Evolutionary conservation across 2,113 vertebrate genomes (phyloP).

Genomic region (Cephalopterus ornatus): DNA sequence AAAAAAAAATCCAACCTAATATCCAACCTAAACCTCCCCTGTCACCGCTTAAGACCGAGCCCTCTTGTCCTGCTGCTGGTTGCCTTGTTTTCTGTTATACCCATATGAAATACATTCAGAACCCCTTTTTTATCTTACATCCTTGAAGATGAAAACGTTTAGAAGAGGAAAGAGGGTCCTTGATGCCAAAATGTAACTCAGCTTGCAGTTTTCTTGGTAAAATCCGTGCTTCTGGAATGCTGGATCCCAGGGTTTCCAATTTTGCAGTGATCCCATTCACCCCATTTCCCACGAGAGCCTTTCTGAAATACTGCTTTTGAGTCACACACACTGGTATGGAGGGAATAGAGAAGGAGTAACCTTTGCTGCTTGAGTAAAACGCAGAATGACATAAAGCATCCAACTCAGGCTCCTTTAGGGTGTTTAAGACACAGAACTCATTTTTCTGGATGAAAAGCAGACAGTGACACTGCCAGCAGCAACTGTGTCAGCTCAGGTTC

Average conservation of each 20-base stretch:
- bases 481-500: slow-evolving; percentile 8
- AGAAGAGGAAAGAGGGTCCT: neutral
- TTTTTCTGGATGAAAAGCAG: slow-evolving; percentile 44
- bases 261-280: neutral
- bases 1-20: no score
- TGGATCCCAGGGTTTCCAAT: neutral
- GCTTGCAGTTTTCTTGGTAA: neutral
- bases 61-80: no score
- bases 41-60: no score
- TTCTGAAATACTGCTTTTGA: neutral
- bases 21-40: no score
- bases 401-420: slow-evolving; percentile 10
- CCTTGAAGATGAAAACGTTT: neutral
- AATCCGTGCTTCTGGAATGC: neutral
- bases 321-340: neutral
- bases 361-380: slow-evolving; percentile 12
- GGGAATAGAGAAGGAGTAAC: neutral
- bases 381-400: slow-evolving; percentile 5
- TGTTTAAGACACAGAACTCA: slow-evolving; percentile 14
- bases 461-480: slow-evolving; percentile 16
- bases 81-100: neutral
- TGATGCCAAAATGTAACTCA: neutral
- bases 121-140: neutral
- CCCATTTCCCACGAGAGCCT: neutral
- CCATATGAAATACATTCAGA: neutral